Evolutionary conservation across 2,888 invertebrate genomes (phyloP), one percentile per base, ranked within the genome.

Genomic region (Automeris io): DNA sequence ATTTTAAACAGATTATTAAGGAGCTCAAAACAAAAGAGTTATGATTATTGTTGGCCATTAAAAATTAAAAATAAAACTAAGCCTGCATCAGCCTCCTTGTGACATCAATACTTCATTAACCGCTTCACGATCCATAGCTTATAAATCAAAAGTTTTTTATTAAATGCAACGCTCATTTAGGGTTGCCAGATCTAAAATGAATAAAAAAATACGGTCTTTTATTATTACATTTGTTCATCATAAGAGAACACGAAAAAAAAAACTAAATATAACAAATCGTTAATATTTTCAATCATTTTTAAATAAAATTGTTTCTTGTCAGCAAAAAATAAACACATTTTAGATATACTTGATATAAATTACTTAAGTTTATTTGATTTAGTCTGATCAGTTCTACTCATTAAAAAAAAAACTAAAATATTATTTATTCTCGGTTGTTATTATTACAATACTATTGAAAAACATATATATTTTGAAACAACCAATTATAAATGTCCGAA

Each of bases 391-490:
- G n/a, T n/a, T n/a, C n/a, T n/a, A n/a, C n/a, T n/a, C n/a, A 24
- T 4, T 3, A 11, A 25, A 25, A 25, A 25, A 12, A 25, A 12
- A 25, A 12, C 11, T 12, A 6, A 25, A 12, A 25, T 1, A n/a
- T 49, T 45, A 54, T 65, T 7, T 67, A 57, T 46, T 68, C 68
- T 73, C 75, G 72, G 73, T 73, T 74, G 77, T 74, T 74, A 75
- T 76, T 75, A 76, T 78, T 12, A 68, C 70, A 71, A 72, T 74
- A 70, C 75, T 71, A 78, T 79, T 80, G 75, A 79, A 74, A 77
- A 69, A 70, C 19, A 33, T 11, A n/a, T n/a, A 65, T 64, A 66
- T 69, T 73, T 71, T 52, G 61, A 69, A 74, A 79, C 71, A 72
- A 66, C 73, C 77, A 74, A 77, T 80, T 77, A 77, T n/a, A 72